Percentiles rank a stretch among this genome's conserved stretches.
Evolutionary conservation across 1,140 invertebrate species (phyloP).

Genomic region (Drosophila pandora): DNA sequence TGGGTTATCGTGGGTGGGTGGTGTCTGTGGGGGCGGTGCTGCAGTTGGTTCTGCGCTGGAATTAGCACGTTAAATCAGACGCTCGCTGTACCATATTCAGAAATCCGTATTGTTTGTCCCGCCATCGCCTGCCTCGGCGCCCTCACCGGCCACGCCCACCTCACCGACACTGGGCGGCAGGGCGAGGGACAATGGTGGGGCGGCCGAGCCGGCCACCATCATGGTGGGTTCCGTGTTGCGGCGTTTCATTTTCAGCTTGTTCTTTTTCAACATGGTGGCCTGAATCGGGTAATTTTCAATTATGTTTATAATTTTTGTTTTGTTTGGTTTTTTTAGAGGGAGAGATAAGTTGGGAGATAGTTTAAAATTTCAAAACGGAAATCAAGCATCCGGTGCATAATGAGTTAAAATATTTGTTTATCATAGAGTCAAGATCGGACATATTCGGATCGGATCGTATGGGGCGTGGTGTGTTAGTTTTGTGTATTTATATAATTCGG

Average conservation of each 20-base stretch:
- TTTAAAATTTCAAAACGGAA: constrained; percentile 19
- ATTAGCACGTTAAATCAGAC: constrained; percentile 86
- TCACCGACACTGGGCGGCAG: constrained; percentile 83
- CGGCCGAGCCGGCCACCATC: constrained; percentile 87
- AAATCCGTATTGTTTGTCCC: constrained; percentile 84
- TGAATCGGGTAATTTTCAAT: constrained; percentile 78
- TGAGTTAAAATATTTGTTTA: constrained; percentile 33
- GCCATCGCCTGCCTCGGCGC: constrained; percentile 83
- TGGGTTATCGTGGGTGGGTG: constrained; percentile 37
- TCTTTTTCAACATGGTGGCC: constrained; percentile 95
- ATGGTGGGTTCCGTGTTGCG: constrained; percentile 96
- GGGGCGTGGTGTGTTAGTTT: constrained; percentile 25
- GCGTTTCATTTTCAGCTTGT: constrained; percentile 97
- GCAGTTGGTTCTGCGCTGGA: constrained; percentile 40
- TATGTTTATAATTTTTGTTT: constrained; percentile 1
- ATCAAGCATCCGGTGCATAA: constrained; percentile 57
- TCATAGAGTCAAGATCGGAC: constrained; percentile 14
- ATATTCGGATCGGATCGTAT: constrained; percentile 12
- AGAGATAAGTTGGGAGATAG: constrained; percentile 7
- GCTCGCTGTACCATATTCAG: constrained; percentile 88
- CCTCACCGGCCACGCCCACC: constrained; percentile 84
- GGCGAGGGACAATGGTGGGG: constrained; percentile 85
- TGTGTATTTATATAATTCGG: constrained; percentile 20
- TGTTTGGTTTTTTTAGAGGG: background rate
- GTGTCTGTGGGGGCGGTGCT: constrained; percentile 23